These are phyloP conservation scores for Chalcis sispes DNA, from an alignment of 2,888 invertebrate species.

Conservation along the genomic window DNA sequence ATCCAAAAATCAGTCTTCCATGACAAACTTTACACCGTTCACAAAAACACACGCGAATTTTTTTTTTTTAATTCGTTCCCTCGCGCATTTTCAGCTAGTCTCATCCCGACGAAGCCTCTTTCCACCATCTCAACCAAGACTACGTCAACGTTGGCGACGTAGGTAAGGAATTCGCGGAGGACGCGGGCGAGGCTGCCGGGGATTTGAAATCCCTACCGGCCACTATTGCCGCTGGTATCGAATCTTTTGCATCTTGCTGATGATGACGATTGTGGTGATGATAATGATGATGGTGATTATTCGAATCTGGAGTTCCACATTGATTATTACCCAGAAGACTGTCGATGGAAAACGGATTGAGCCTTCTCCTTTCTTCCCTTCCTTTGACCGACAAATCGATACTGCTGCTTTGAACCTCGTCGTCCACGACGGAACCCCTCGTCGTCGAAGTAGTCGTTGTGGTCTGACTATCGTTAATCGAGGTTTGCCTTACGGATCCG, in stretches of 20 bases:
- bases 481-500: conserved; percentile 60
- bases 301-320: conserved; percentile 43
- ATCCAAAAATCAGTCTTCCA: conserved; percentile 22
- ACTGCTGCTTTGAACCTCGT: conserved; percentile 73
- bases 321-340: conserved; percentile 80
- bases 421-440: conserved; percentile 63
- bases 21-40: background rate
- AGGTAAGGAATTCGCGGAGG: conserved; percentile 68
- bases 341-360: conserved; percentile 94
- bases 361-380: conserved; percentile 80
- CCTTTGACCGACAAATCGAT: conserved; percentile 77
- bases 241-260: conserved; percentile 42
- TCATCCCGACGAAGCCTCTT: conserved; percentile 28
- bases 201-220: conserved; percentile 69
- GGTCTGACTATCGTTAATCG: conserved; percentile 54
- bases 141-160: conserved; percentile 72
- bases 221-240: conserved; percentile 43
- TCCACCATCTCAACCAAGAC: conserved; percentile 59
- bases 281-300: conserved; percentile 10
- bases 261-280: conserved; percentile 32
- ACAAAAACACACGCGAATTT: background rate
- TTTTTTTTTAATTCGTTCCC: conserved; percentile 5
- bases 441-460: conserved; percentile 29
- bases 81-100: background rate
- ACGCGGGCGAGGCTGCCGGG: conserved; percentile 66